Evolutionary conservation across 2,113 vertebrate genomes (phyloP).

Genomic region (Chaetura pelagica): DNA sequence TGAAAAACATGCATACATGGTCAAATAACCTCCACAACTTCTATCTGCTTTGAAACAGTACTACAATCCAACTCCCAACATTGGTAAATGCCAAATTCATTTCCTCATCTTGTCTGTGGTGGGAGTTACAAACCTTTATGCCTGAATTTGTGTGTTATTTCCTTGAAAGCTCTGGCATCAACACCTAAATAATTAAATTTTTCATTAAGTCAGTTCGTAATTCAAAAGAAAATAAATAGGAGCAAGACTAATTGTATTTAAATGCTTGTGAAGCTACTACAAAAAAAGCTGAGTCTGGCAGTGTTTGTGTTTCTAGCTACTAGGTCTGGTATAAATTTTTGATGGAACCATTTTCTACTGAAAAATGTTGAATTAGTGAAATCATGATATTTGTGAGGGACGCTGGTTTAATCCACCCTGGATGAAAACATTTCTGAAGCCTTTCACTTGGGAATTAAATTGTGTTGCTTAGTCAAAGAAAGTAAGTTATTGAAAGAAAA

Average conservation of each 20-base stretch:
- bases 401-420: not conserved
- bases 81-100: not conserved
- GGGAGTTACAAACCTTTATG: not conserved
- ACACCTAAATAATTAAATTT: not conserved
- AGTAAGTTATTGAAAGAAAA: not conserved
- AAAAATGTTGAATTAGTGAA: constrained; percentile 31
- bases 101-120: not conserved
- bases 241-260: not conserved
- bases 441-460: not conserved
- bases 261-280: not conserved
- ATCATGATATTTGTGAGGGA: not conserved
- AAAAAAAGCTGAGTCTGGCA: not conserved
- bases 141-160: not conserved
- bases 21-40: not conserved
- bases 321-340: not conserved
- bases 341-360: not conserved
- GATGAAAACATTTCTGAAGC: not conserved
- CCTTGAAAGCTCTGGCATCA: not conserved
- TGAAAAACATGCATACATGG: not conserved
- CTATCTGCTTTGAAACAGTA: not conserved
- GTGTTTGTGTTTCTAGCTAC: not conserved
- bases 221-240: not conserved
- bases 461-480: not conserved
- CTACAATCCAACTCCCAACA: not conserved
- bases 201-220: not conserved